Evolutionary conservation across 1,140 invertebrate species (phyloP), one percentile per base, ranked within the genome.

Genomic region (Leptinotarsa texana): DNA sequence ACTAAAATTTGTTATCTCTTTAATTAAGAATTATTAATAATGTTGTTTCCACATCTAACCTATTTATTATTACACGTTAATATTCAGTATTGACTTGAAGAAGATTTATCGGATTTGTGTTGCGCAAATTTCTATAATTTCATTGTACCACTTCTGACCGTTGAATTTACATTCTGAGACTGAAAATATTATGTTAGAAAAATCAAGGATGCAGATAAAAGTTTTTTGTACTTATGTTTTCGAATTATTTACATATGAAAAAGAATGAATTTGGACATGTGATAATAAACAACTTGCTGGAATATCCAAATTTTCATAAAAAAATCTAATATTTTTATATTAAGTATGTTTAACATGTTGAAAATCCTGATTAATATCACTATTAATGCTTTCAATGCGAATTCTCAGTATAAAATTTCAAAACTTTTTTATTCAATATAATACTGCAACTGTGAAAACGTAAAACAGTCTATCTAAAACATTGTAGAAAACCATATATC

Each of bases 1-100:
- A 72, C 63, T 73, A 65, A 73, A 73, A 73, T 73, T 49, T 17
- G 24, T 73, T 73, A 73, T 73, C 71, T 70, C 69, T 11, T 73
- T 73, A 73, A 73, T 73, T 61, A 73, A 73, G 71, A 57, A 48
- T 65, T 65, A 65, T 65, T 65, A 65, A 13, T 70, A 70, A 70
- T 70, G 69, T 70, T 70, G 69, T 61, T 70, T 68, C 66, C 66
- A 68, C 66, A 61, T 70, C 24, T 48, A 70, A 70, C 69, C 69
- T 70, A 70, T 70, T 57, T 70, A 69, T 69, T 69, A 69, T 69
- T 69, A 70, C 69, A 70, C 69, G 69, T 70, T 61, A 24, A 70
- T 70, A 70, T 61, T 61, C 69, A 57, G 49, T 61, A 70, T 70
- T 70, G 47, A 61, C 21, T 65, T 6, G 69, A 57, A 18, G 15